Evolutionary conservation across 2,797 vertebrate genomes (phyloP).

Genomic region (Hypotaenidia philippensis): DNA sequence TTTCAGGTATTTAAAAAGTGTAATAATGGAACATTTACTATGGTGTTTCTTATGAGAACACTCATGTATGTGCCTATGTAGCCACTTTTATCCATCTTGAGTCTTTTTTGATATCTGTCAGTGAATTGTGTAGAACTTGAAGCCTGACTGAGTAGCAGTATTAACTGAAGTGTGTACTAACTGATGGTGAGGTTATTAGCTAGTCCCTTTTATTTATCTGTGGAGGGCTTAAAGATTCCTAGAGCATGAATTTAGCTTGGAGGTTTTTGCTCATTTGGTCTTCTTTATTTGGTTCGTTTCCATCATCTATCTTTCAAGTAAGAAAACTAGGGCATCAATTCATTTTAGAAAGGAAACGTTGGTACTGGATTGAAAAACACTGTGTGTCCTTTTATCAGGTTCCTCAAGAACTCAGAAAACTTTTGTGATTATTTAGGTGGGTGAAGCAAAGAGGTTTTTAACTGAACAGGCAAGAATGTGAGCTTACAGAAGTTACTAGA

Average conservation of each 20-base stretch:
- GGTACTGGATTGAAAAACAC: not conserved
- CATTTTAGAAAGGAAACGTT: not conserved
- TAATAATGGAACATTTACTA: not conserved
- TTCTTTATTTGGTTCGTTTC: conserved; percentile 7
- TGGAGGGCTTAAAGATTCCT: not conserved
- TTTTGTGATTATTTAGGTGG: not conserved
- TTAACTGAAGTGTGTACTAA: not conserved
- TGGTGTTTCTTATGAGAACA: not conserved
- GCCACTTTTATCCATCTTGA: not conserved
- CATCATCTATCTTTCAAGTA: not conserved
- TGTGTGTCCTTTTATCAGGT: not conserved
- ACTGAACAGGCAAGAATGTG: not conserved
- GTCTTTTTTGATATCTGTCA: not conserved
- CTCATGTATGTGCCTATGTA: not conserved
- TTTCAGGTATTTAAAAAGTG: not conserved
- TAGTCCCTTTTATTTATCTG: not conserved
- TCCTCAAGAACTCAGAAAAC: not conserved
- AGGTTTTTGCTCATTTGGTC: not conserved
- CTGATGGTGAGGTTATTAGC: not conserved
- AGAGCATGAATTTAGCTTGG: not conserved
- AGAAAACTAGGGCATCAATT: not conserved
- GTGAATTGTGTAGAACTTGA: not conserved
- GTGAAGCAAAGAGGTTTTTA: not conserved
- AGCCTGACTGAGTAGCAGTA: not conserved
- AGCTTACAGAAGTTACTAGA: not conserved